A percentile compares a stretch with the other conserved stretches of the same genome.
These are phyloP conservation scores for Gobiocypris rarus DNA, from an alignment of 2,113 vertebrate genomes.

Conservation along the genomic window DNA sequence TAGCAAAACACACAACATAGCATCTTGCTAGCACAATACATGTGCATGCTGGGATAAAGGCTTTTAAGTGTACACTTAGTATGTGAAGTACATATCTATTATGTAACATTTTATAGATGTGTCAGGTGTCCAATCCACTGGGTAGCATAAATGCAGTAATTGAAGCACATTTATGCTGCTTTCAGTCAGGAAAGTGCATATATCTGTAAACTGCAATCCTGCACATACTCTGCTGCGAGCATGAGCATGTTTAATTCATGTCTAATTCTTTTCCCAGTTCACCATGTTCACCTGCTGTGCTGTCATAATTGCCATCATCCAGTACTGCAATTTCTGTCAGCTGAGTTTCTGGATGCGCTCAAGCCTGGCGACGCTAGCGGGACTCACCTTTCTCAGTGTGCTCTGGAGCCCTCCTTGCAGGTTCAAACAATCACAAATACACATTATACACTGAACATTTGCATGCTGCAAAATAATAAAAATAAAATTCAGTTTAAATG, in stretches of 20 bases:
- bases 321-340: slow-evolving; percentile 98
- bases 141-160: neutral
- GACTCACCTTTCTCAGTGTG: slow-evolving; percentile 83
- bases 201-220: slow-evolving; percentile 1
- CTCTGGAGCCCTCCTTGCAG: slow-evolving; percentile 82
- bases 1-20: neutral
- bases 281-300: slow-evolving; percentile 89
- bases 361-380: slow-evolving; percentile 84
- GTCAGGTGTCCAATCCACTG: neutral
- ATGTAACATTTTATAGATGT: neutral
- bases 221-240: neutral
- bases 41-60: neutral
- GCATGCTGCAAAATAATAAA: neutral
- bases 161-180: neutral
- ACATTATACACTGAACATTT: neutral
- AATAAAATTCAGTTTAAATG: neutral
- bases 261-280: slow-evolving; percentile 74
- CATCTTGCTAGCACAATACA: neutral
- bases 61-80: neutral
- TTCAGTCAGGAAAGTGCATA: neutral
- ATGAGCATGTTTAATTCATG: slow-evolving; percentile 30
- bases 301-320: slow-evolving; percentile 88
- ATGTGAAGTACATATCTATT: neutral
- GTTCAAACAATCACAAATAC: slow-evolving; percentile 20
- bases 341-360: slow-evolving; percentile 98